Percentiles rank a stretch among this genome's conserved stretches.
Evolutionary conservation across 1,140 invertebrate genomes (phyloP).

Genomic region (Scaptodrosophila lebanonensis): DNA sequence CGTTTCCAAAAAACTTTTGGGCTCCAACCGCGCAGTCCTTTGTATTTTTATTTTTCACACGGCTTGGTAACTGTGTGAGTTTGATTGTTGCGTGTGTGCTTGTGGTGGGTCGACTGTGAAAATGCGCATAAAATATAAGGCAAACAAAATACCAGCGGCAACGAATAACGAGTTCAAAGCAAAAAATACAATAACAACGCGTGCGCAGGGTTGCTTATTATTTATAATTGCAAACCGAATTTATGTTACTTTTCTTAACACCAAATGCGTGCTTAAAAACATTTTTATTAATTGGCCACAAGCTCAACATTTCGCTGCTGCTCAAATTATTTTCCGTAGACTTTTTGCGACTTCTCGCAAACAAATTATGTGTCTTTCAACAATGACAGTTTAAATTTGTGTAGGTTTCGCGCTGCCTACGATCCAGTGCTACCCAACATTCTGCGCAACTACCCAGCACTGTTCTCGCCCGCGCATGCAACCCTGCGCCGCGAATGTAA

Average conservation of each 20-base stretch:
- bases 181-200: slow-evolving; percentile 11
- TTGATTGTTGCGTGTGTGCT: slow-evolving; percentile 1
- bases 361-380: no score
- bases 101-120: slow-evolving; percentile 8
- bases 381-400: slow-evolving; percentile 28
- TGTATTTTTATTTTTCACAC: no score
- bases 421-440: slow-evolving; percentile 31
- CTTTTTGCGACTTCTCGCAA: no score
- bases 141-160: slow-evolving; percentile 5
- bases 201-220: background rate
- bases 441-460: slow-evolving; percentile 42
- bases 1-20: slow-evolving; percentile 25
- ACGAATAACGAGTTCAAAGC: slow-evolving; percentile 12
- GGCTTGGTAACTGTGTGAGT: no score
- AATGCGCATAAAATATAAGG: slow-evolving; percentile 1
- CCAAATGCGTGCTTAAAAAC: no score
- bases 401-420: slow-evolving; percentile 35
- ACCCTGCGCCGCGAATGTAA: slow-evolving; percentile 43
- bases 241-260: no score
- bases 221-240: slow-evolving; percentile 3
- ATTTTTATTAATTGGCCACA: no score
- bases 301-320: no score
- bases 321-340: no score
- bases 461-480: slow-evolving; percentile 18
- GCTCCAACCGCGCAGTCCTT: slow-evolving; percentile 33